Evolutionary conservation across 2,888 invertebrate genomes (phyloP), one percentile per base, ranked within the genome.

Genomic region (Herminia tarsipennalis): DNA sequence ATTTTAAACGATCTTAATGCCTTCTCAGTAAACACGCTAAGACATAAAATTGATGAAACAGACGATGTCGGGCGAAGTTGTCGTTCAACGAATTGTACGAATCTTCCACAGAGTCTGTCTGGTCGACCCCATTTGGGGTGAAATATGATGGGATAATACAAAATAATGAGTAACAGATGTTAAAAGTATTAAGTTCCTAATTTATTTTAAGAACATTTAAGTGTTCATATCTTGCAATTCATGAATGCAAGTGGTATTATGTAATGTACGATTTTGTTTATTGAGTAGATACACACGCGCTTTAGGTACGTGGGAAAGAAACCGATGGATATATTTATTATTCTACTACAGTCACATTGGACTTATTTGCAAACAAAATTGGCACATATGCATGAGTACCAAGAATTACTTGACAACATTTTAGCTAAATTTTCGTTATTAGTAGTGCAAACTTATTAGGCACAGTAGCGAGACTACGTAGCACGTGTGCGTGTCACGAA

Each of bases 401-500:
- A 56, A 24, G 14, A 25, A 17, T 5, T 12, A 6, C 5, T 51
- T 45, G 48, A 36, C 33, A 41, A 55, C 45, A 50, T 50, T 48
- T 41, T 46, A 53, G 46, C 50, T 34, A 52, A 55, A 55, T 51
- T 62, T 49, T 45, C 39, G 43, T 38, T 50, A 52, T 54, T 59
- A 48, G 53, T 51, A 46, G 53, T 51, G 48, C 37, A 47, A 46
- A 64, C 50, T 45, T 46, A 35, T 13, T 36, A 16, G 9, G 52
- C 48, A 44, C 50, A 56, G 54, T 65, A 57, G 56, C 51, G 38
- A 59, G 44, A 48, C 49, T 59, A 55, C 46, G 27, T 25, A 55
- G 59, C 70, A 70, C 57, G 70, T 75, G 70, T 75, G 75, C 70
- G 73, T 72, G 79, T 68, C 73, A 66, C 66, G 62, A 61, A 41